Conservation (phyloP, 2,113 vertebrate genomes). For the Mesembrinibis cayennensis region DNA sequence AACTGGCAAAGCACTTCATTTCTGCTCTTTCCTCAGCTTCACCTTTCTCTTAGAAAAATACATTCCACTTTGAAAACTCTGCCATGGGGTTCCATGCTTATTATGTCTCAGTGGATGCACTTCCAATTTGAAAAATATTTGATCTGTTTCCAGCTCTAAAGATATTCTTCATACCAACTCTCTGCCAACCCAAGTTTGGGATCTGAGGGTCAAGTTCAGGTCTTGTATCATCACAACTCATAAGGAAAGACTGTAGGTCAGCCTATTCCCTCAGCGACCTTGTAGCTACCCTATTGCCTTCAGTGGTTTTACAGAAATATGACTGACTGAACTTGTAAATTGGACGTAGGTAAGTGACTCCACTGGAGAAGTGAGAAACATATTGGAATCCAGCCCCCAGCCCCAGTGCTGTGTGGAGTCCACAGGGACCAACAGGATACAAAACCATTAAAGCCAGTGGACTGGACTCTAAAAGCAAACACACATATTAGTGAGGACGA, state of each 20-base stretch:
- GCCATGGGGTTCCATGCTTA: background rate
- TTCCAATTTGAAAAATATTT: background rate
- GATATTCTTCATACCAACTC: background rate
- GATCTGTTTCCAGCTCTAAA: background rate
- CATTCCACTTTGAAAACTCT: background rate
- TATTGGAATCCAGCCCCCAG: background rate
- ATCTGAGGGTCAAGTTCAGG: background rate
- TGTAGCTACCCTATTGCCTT: background rate
- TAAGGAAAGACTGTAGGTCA: background rate
- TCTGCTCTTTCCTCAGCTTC: background rate
- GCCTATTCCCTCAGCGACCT: rapidly evolving
- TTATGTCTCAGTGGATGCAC: background rate
- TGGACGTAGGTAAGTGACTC: background rate
- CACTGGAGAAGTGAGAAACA: background rate
- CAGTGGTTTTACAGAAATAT: background rate
- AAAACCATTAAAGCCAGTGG: background rate
- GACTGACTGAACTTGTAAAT: background rate
- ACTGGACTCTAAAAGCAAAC: background rate
- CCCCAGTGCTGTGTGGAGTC: rapidly evolving
- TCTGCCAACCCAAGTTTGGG: background rate
- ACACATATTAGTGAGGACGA: background rate
- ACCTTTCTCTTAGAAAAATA: background rate
- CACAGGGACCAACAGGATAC: background rate
- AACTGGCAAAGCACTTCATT: background rate
- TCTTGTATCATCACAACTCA: background rate